Base-by-base conservation (phyloP, 2,113 vertebrate genomes). In the Geococcyx californianus region DNA sequence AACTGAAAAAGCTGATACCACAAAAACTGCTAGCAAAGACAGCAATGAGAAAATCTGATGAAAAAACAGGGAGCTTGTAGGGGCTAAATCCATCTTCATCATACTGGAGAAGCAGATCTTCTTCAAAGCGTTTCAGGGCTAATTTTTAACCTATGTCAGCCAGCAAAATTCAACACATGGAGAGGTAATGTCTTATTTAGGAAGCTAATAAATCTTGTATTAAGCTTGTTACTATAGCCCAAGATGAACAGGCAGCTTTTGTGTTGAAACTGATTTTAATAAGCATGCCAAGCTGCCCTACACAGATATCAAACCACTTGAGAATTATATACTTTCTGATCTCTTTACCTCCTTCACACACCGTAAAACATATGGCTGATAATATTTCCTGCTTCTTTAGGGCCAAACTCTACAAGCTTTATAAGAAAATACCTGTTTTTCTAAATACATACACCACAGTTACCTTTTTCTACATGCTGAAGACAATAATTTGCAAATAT, bases 241-340 rank as follows among this genome's bases (percentile, higher is more conserved):
- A 77, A 6, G 8, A 59, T 38, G n/a, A 95, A 66, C 16, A 62
- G 18, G 11, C 15, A 89, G 34, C 31, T 51, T 85, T 66, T 67
- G 36, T 34, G 7, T 13, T 44, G 33, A 88, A 74, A 36, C 3
- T 42, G 21, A 15, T 59, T 84, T 93, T 59, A 17, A 7, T 3
- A 5, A 81, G 13, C 40, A 84, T 28, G 9, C 10, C 31, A 66
- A 0, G 0, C 9, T 7, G 3, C 31, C 28, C 36, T 40, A 63
- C 21, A 72, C 0, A 26, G 51, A 40, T 23, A 64, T 13, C 16
- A 59, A 75, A 92, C 29, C 49, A 80, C 17, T 28, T 55, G 16
- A 69, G 40, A 81, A 83, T 42, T 54, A 42, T 11, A 72, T 21
- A 66, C 19, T 26, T 75, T 31, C 70, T 1, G 2, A 54, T n/a